Base-by-base conservation (phyloP, 1,140 invertebrate species). In the Drosophila melanica region DNA sequence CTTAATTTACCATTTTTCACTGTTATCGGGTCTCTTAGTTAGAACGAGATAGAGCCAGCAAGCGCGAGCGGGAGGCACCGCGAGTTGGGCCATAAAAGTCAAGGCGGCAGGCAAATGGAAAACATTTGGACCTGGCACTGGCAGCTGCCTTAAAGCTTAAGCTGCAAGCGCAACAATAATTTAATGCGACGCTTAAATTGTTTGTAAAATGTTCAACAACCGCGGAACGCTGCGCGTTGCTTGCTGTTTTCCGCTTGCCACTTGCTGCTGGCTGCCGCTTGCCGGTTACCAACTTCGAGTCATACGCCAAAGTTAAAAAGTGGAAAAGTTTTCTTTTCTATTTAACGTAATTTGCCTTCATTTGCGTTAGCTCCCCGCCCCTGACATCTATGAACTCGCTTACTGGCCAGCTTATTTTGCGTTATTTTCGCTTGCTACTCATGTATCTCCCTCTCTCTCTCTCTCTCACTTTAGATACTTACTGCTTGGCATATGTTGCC, bases 1-100 rank as follows among this genome's bases (percentile, higher is more conserved):
- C 84, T 89, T 89, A 89, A 89, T 89, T 89, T 84, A 89, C 85
- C 79, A 89, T 89, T 89, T 89, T 89, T 89, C 84, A 89, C 84
- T 89, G 84, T 89, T 89, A 89, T 89, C 84, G 69, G 54, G 14
- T 35, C 27, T 16, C 10, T 23, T 16, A 4, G 33, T 27, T 35
- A 63, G 55, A 76, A 51, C 20, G 35, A 48, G 37, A 35, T n/a
- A n/a, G 41, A 35, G 42, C 39, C 18, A 64, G 9, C 10, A 7
- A 12, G 10, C 11, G 16, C 65, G 67, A 58, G 66, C 39, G 42
- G 11, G 23, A 27, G 18, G 11, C 27, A 11, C 42, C 2, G 41
- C 30, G 7, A 51, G 47, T 54, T 62, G 57, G 77, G 74, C 80
- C 79, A 89, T 89, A 84, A 89, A 89, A 89, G 82, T 84, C 74